Conservation (phyloP, 2,113 vertebrate genomes). For the Calyptomena viridis region DNA sequence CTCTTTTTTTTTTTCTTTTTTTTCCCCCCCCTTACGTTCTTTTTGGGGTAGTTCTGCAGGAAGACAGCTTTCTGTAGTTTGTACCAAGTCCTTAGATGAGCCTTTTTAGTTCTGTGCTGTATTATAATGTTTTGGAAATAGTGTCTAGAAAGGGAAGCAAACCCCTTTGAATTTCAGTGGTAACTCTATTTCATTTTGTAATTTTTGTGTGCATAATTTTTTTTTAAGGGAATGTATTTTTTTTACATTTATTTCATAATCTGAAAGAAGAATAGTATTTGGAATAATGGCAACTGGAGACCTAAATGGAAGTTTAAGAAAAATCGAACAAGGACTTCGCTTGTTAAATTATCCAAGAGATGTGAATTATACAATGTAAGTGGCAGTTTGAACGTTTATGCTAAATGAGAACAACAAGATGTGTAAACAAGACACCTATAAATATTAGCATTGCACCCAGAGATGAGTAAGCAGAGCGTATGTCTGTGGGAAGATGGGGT, state of each 20-base stretch:
- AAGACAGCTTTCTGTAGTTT: background rate
- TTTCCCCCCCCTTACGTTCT: background rate
- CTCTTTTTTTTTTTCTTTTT: background rate
- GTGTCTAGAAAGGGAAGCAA: background rate
- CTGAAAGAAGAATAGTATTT: constrained; percentile 10
- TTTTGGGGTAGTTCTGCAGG: background rate
- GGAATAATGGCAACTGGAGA: constrained; percentile 86
- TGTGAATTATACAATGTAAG: constrained; percentile 88
- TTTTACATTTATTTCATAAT: background rate
- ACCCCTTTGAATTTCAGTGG: background rate
- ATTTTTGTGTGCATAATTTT: background rate
- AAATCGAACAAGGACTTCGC: constrained; percentile 86
- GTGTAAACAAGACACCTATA: background rate
- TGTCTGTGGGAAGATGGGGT: background rate
- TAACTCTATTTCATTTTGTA: background rate
- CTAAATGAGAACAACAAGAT: background rate
- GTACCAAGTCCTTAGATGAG: background rate
- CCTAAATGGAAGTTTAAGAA: constrained; percentile 85
- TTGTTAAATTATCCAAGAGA: constrained; percentile 82
- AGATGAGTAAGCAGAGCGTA: background rate
- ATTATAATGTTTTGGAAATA: background rate
- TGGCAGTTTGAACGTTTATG: background rate
- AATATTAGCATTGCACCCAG: background rate
- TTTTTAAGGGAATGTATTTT: background rate
- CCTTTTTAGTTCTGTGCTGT: background rate